These are phyloP conservation scores for Leucophenga montana DNA, from an alignment of 2,888 invertebrate genomes.

Conservation along the genomic window DNA sequence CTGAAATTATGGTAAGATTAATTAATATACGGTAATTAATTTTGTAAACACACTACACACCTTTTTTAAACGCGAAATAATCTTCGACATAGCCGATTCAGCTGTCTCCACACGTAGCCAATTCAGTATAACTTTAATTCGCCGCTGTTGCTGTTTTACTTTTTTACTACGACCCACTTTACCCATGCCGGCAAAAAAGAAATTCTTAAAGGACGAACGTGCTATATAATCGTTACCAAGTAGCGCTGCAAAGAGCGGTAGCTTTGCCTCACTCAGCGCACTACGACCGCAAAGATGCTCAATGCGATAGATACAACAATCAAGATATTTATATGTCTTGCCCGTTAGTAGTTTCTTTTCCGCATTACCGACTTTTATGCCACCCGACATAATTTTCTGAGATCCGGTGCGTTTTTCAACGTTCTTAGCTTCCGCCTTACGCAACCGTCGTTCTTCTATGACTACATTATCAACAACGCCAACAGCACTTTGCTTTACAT, in stretches of 20 bases:
- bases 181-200: constrained; percentile 77
- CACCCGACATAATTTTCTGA: constrained; percentile 53
- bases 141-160: constrained; percentile 78
- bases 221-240: constrained; percentile 93
- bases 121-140: constrained; percentile 81
- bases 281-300: constrained; percentile 80
- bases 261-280: constrained; percentile 78
- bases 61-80: constrained; percentile 78
- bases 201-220: constrained; percentile 79
- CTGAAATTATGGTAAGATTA: constrained; percentile 46
- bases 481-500: constrained; percentile 28
- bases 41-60: constrained; percentile 37
- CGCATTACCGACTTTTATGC: constrained; percentile 51
- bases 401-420: constrained; percentile 66
- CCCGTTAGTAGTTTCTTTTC: constrained; percentile 34
- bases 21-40: neutral
- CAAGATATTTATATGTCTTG: constrained; percentile 69
- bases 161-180: constrained; percentile 63
- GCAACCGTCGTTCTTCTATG: constrained; percentile 39
- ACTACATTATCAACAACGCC: constrained; percentile 39
- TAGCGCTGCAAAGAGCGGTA: constrained; percentile 87
- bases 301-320: constrained; percentile 83
- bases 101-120: constrained; percentile 85
- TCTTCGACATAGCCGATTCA: constrained; percentile 80
- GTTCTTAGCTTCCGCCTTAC: constrained; percentile 62